A percentile compares a stretch with the other conserved stretches of the same genome.
phyloP scores from a whole-genome alignment of 1,140 invertebrate species.

The Rhopalosiphum padi region DNA sequence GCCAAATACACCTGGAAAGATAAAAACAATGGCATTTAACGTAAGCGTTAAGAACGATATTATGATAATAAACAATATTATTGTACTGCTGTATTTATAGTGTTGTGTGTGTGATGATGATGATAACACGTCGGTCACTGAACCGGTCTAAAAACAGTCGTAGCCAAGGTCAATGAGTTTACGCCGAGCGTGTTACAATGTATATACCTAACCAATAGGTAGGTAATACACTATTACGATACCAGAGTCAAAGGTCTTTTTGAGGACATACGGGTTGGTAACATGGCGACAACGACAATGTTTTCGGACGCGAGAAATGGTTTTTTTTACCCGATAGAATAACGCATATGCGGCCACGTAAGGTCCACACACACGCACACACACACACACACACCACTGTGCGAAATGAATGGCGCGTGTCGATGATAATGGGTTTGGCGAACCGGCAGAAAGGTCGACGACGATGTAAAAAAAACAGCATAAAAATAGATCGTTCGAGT shows the following conservation, averaged over 20 bases:
- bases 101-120: constrained; percentile 25
- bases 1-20: constrained; percentile 81
- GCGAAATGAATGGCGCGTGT: neutral
- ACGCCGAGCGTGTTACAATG: neutral
- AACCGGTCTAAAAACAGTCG: constrained; percentile 52
- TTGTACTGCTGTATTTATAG: neutral
- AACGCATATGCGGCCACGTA: neutral
- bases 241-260: constrained; percentile 44
- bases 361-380: neutral
- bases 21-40: constrained; percentile 19
- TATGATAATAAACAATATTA: neutral
- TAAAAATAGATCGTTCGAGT: neutral
- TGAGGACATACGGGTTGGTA: constrained; percentile 17
- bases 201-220: neutral
- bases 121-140: constrained; percentile 50
- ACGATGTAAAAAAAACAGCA: neutral
- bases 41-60: neutral
- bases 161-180: constrained; percentile 42
- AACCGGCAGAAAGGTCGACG: neutral
- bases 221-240: neutral
- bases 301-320: neutral
- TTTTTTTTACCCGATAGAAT: neutral
- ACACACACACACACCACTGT: no score
- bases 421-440: constrained; percentile 8
- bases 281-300: neutral